These are phyloP conservation scores for Pheosia tremula DNA, from an alignment of 2,888 invertebrate species.

Conservation along the genomic window DNA sequence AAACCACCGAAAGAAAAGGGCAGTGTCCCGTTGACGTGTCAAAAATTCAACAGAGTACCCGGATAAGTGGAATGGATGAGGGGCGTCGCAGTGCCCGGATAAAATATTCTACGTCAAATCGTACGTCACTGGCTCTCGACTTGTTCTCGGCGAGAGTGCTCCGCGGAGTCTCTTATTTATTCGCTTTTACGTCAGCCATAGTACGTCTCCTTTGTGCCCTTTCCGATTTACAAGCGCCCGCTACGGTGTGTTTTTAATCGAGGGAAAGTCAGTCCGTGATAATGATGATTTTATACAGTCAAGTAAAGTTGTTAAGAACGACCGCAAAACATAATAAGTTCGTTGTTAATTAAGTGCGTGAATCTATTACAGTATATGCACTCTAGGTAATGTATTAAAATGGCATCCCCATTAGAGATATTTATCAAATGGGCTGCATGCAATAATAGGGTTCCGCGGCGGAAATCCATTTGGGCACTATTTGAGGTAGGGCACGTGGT, in stretches of 20 bases:
- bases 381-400: slow-evolving; percentile 32
- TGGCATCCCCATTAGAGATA: slow-evolving; percentile 43
- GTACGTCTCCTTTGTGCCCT: slow-evolving; percentile 70
- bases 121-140: slow-evolving; percentile 81
- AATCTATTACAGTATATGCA: slow-evolving; percentile 32
- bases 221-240: slow-evolving; percentile 66
- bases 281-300: slow-evolving; percentile 43
- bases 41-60: slow-evolving; percentile 80
- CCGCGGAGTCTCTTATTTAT: slow-evolving; percentile 81
- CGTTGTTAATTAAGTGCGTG: neutral
- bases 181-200: slow-evolving; percentile 74
- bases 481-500: slow-evolving; percentile 49
- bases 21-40: slow-evolving; percentile 73
- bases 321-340: slow-evolving; percentile 6
- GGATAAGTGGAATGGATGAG: slow-evolving; percentile 83
- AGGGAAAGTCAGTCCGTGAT: slow-evolving; percentile 37
- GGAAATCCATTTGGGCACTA: slow-evolving; percentile 65
- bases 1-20: slow-evolving; percentile 77
- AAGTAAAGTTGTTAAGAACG: slow-evolving; percentile 16
- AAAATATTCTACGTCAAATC: slow-evolving; percentile 83
- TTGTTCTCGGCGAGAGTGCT: slow-evolving; percentile 78
- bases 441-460: slow-evolving; percentile 53
- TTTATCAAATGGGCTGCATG: slow-evolving; percentile 56
- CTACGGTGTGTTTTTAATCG: slow-evolving; percentile 53
- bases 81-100: slow-evolving; percentile 68